Evolutionary conservation across 2,888 invertebrate genomes (phyloP), one percentile per base, ranked within the genome.

Genomic region (Erebia aethiops): DNA sequence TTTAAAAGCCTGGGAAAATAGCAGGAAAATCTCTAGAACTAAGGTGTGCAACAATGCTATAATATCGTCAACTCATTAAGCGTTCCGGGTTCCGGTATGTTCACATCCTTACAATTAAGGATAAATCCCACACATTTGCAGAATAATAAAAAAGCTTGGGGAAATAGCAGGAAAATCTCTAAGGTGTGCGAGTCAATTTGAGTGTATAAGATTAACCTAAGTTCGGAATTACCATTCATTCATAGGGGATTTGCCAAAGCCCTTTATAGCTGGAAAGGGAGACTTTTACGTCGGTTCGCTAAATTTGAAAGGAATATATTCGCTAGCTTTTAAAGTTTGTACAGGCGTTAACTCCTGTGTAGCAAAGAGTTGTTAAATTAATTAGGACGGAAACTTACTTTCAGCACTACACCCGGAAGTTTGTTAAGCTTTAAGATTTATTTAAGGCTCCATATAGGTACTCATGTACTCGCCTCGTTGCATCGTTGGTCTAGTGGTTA

Each of bases 171-270:
- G 35, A 35, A 46, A 46, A 46, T 46, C 11, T 46, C 43, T 61
- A n/a, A 43, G 61, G 43, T 61, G 21, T 61, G 10, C 16, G 10
- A 61, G 61, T 13, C 46, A 61, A 61, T 61, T 61, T 46, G 61
- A 43, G 43, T 61, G 21, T 61, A 46, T 46, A 61, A 61, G 43
- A 61, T 61, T 46, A 46, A 58, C 5, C 56, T 46, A 69, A 64
- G 56, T 64, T 35, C 57, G 51, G 63, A 69, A 57, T 35, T 18
- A 57, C 63, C 49, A 41, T 62, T 16, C 56, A 57, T 49, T 49
- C 35, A 69, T 69, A 69, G 41, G 69, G 63, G 57, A 41, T 63
- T 57, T 54, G 46, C 49, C 63, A 16, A 63, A 63, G 16, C 46
- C 58, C 69, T 69, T 64, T 43, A 69, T 35, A 35, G 57, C 69